A percentile compares a stretch with the other conserved stretches of the same genome.
Conservation (phyloP, 2,797 vertebrate genomes). For the Sebastolobus alascanus region DNA sequence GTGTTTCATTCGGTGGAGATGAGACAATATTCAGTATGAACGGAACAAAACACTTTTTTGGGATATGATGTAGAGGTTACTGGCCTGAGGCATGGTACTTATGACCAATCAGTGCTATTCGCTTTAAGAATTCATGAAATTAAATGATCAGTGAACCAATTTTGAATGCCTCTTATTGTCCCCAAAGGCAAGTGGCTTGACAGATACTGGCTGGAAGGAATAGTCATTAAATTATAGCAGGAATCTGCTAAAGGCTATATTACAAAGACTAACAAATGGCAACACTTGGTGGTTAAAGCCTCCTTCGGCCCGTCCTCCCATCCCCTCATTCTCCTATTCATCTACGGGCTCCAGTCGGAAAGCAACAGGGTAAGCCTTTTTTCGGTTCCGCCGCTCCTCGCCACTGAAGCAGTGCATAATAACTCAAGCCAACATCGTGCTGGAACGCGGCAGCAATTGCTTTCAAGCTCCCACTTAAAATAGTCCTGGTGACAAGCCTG, state of each 20-base stretch:
- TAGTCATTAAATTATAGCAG: constrained; percentile 67
- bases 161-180: constrained; percentile 52
- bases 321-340: constrained; percentile 59
- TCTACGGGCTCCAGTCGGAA: constrained; percentile 60
- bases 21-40: constrained; percentile 46
- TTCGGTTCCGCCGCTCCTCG: constrained; percentile 65
- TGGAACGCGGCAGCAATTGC: constrained; percentile 79
- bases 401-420: constrained; percentile 79
- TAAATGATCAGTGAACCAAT: constrained; percentile 75
- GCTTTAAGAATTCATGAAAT: constrained; percentile 71
- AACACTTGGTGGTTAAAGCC: constrained; percentile 64
- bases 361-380: constrained; percentile 79
- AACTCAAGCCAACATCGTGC: constrained; percentile 81
- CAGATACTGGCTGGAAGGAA: constrained; percentile 65
- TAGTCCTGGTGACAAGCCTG: constrained; percentile 84
- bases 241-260: constrained; percentile 60
- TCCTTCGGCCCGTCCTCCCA: constrained; percentile 30
- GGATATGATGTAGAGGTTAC: constrained; percentile 54
- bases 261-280: constrained; percentile 70
- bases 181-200: constrained; percentile 61
- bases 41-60: constrained; percentile 49
- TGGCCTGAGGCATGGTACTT: constrained; percentile 58
- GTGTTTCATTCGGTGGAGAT: constrained; percentile 44
- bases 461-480: constrained; percentile 86
- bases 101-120: constrained; percentile 68